These are phyloP conservation scores for Lophura nycthemera DNA, from an alignment of 2,113 vertebrate genomes.

Conservation along the genomic window DNA sequence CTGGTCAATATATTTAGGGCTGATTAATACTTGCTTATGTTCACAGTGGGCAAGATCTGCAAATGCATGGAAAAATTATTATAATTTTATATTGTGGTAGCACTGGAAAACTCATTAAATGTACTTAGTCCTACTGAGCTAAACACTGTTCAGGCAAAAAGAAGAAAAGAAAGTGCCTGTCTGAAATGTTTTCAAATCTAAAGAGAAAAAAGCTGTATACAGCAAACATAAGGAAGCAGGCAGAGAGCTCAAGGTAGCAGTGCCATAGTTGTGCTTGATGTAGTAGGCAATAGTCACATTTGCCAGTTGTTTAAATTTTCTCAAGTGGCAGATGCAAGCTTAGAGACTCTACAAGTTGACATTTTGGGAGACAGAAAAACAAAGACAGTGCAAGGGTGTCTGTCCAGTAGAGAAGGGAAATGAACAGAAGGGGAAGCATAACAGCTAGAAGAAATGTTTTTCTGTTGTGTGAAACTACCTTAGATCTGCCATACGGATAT, in stretches of 20 bases:
- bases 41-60: not conserved
- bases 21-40: not conserved
- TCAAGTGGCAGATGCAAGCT: not conserved
- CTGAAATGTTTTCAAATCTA: not conserved
- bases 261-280: not conserved
- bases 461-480: not conserved
- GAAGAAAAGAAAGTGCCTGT: not conserved
- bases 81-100: not conserved
- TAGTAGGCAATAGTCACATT: not conserved
- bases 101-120: not conserved
- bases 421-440: not conserved
- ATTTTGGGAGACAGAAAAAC: not conserved
- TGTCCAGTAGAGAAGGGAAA: not conserved
- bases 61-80: not conserved
- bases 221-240: not conserved
- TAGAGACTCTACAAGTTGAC: not conserved
- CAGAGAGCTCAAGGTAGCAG: not conserved
- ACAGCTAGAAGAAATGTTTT: not conserved
- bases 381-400: accelerated
- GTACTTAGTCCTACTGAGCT: not conserved
- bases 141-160: not conserved
- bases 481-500: not conserved
- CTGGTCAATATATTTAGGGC: not conserved
- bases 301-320: not conserved
- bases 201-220: not conserved